A percentile compares a stretch with the other conserved stretches of the same genome.
phyloP scores from a whole-genome alignment of 1,140 invertebrate genomes.

The Cheumatopsyche charites region DNA sequence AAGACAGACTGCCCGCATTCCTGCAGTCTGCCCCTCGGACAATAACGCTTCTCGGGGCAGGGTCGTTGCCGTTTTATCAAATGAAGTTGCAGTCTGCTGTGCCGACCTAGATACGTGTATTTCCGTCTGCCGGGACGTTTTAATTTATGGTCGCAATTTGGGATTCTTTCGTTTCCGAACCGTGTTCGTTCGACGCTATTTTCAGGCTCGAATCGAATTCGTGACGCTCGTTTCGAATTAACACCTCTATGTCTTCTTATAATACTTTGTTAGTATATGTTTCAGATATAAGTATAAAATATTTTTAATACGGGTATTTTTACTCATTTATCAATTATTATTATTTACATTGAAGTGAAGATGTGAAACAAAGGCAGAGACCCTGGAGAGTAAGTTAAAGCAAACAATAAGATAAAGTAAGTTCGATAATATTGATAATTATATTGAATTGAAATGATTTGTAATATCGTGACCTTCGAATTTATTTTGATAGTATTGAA shows the following conservation, averaged over 20 bases:
- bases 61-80: background rate
- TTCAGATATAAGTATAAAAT: background rate
- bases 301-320: background rate
- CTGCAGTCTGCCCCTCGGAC: background rate
- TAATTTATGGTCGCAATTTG: background rate
- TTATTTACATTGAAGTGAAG: background rate
- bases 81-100: slow-evolving; percentile 5
- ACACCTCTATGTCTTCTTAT: background rate
- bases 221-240: background rate
- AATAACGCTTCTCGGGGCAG: background rate
- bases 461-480: too few species aligned
- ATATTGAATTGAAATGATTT: background rate
- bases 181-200: background rate
- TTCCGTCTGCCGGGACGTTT: background rate
- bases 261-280: background rate
- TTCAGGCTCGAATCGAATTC: background rate
- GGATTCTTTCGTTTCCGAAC: background rate
- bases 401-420: background rate
- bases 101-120: background rate
- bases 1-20: slow-evolving; percentile 5
- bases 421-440: background rate
- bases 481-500: background rate
- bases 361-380: background rate
- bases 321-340: background rate
- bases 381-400: background rate